Evolutionary conservation across 2,113 vertebrate genomes (phyloP), one percentile per base, ranked within the genome.

Genomic region (Bambusicola thoracicus): DNA sequence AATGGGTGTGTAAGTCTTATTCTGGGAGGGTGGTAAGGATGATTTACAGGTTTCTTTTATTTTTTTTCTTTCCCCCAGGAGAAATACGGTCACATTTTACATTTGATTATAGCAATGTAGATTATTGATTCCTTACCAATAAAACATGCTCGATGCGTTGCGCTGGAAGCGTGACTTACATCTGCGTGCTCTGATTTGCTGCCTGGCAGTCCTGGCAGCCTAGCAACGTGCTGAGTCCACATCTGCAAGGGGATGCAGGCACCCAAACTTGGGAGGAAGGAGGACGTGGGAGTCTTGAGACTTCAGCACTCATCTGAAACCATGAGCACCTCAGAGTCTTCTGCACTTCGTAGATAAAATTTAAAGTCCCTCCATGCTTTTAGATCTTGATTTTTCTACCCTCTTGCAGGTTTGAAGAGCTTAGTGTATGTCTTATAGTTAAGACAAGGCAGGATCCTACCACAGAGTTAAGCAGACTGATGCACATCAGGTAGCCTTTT

Each of bases 131-230:
- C 92, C 73, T 89, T 93, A 74, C 89, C 86, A 89, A 70, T 92
- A 82, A 89, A 97, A 91, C 55, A 40, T 53, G 66, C 66, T 87
- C 55, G 44, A 44, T 81, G 75, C 61, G 72, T 92, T 86, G 74
- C 70, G 67, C 34, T 85, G 69, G 89, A 90, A 93, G 87, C 2
- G 4, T 92, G 88, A 79, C 75, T 94, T 86, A 81, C 77, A 20
- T 69, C 66, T 89, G n/a, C 8, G 9, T 40, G 74, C 87, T 81
- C 89, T 78, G 80, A 95, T 93, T 92, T 96, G 95, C 95, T 96
- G 93, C 91, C 77, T 94, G 92, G 94, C 91, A 92, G 74, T 95
- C 91, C 82, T 96, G 94, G 94, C 89, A 96, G 83, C 95, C 95
- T 97, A 92, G 89, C 93, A 97, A 93, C 94, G 8, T 73, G 85